These are phyloP conservation scores for Diachasma alloeum DNA, from an alignment of 1,140 invertebrate species.

Conservation along the genomic window DNA sequence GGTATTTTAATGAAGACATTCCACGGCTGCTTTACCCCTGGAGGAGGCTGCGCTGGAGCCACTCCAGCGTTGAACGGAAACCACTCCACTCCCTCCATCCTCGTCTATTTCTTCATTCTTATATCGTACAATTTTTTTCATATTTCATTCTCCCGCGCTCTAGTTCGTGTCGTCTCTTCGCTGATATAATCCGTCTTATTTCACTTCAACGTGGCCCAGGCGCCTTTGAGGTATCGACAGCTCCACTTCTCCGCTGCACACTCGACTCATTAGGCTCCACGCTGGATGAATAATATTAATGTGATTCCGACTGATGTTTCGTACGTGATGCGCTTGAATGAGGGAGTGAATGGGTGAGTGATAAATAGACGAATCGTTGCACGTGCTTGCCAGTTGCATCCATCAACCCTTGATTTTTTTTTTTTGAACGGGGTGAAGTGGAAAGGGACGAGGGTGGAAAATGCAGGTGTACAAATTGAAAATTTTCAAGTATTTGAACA, in stretches of 20 bases:
- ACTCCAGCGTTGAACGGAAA: constrained; percentile 1
- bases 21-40: constrained; percentile 43
- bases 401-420: background rate
- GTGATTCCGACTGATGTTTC: background rate
- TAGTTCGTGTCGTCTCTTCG: background rate
- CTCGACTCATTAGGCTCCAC: background rate
- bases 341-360: background rate
- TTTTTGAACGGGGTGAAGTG: background rate
- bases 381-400: constrained; percentile 12
- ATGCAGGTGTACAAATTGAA: no score
- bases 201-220: background rate
- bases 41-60: background rate
- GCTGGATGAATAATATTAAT: background rate
- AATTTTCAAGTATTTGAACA: no score
- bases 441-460: background rate
- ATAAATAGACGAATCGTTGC: constrained; percentile 18
- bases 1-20: constrained; percentile 59
- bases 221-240: background rate
- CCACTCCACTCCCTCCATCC: background rate
- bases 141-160: background rate
- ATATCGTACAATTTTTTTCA: background rate
- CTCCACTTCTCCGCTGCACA: background rate
- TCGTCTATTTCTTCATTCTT: background rate
- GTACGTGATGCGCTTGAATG: background rate
- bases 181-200: background rate